A percentile compares a stretch with the other conserved stretches of the same genome.
phyloP scores from a whole-genome alignment of 2,113 vertebrate genomes.

The Microtus richardsoni region DNA sequence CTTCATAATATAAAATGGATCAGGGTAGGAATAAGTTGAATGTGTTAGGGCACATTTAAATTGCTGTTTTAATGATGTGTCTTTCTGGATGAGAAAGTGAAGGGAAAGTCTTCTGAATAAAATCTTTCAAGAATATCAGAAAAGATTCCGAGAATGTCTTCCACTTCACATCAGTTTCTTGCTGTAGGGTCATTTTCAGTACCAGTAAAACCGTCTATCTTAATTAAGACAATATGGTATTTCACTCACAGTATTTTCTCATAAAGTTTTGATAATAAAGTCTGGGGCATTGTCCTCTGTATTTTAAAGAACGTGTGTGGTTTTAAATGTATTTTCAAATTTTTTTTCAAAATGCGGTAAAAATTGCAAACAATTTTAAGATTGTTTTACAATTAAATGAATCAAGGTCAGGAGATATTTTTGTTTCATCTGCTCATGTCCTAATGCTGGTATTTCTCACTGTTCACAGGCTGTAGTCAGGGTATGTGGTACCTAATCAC shows the following conservation, averaged over 20 bases:
- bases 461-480: neutral
- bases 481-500: neutral
- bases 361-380: neutral
- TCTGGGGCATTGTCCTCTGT: neutral
- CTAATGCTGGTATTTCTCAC: neutral
- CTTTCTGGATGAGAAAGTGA: neutral
- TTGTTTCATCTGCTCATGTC: neutral
- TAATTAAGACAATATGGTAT: neutral
- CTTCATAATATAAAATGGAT: neutral
- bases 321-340: constrained; percentile 27
- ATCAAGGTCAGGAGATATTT: neutral
- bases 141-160: neutral
- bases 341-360: neutral
- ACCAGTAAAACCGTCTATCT: neutral
- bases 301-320: neutral
- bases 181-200: constrained; percentile 5
- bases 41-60: neutral
- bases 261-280: constrained; percentile 4
- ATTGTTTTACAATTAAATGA: constrained; percentile 7
- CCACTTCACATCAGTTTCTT: neutral
- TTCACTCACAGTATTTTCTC: neutral
- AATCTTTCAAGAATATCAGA: neutral
- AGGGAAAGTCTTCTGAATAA: neutral
- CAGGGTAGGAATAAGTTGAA: neutral
- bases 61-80: neutral